Evolutionary conservation across 1,140 invertebrate species (phyloP).

Genomic region (Drosophila kanapiae): DNA sequence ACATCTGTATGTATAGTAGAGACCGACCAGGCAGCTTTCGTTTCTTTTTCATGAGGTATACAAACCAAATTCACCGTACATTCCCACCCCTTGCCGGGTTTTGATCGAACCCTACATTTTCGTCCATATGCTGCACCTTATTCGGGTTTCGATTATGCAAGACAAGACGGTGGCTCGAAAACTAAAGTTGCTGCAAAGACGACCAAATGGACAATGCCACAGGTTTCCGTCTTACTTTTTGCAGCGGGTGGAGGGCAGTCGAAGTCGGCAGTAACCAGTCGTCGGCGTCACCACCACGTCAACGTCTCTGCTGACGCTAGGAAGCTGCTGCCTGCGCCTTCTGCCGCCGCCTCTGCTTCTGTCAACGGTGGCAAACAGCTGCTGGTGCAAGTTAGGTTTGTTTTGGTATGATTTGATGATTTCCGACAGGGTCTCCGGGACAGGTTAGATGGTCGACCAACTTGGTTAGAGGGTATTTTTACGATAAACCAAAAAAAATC

Average conservation of each 20-base stretch:
- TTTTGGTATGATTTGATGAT: conserved; percentile 71
- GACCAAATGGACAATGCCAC: conserved; percentile 31
- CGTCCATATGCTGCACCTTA: conserved; percentile 31
- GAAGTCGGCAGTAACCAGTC: conserved; percentile 59
- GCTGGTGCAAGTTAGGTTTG: conserved; percentile 56
- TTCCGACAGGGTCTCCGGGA: conserved; percentile 16
- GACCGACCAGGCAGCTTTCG: conserved; percentile 69
- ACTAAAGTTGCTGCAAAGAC: conserved; percentile 6
- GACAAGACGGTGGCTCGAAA: conserved; percentile 30
- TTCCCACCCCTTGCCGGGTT: conserved; percentile 12
- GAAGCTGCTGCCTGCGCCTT: conserved; percentile 63
- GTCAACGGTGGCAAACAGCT: conserved; percentile 36
- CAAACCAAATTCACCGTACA: conserved; percentile 46
- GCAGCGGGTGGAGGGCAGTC: conserved; percentile 35
- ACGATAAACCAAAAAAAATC: not conserved
- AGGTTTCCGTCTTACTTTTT: conserved; percentile 40
- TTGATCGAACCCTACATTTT: conserved; percentile 28
- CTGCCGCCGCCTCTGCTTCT: conserved; percentile 49
- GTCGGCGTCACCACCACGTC: conserved; percentile 58
- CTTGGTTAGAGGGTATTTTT: not conserved
- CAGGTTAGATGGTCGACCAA: not conserved
- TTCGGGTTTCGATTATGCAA: conserved; percentile 43
- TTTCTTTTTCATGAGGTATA: conserved; percentile 66
- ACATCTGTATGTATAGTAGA: conserved; percentile 5
- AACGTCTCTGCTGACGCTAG: conserved; percentile 57